Percentiles rank a stretch among this genome's conserved stretches.
Conservation (phyloP, 1,140 invertebrate species). For the Drepana arcuata region DNA sequence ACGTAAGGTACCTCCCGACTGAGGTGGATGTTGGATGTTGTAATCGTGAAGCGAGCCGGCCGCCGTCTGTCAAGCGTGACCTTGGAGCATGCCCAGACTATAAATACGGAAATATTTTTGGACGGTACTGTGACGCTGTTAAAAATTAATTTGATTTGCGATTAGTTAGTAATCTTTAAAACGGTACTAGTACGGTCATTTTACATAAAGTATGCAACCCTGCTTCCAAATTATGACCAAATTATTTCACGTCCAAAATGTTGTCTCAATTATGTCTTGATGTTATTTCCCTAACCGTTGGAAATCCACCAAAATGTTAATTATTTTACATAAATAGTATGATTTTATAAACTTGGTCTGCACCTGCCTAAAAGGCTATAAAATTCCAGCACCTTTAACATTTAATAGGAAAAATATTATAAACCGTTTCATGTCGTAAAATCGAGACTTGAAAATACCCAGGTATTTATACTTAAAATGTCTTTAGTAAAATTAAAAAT, state of each 20-base stretch:
- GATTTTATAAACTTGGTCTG: too few species aligned
- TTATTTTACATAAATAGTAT: too few species aligned
- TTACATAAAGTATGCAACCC: constrained; percentile 9
- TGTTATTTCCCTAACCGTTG: too few species aligned
- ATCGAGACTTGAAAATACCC: too few species aligned
- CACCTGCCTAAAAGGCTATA: too few species aligned
- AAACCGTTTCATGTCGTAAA: too few species aligned
- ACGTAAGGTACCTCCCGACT: constrained; percentile 41
- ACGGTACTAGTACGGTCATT: too few species aligned
- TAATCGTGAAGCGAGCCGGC: constrained; percentile 35
- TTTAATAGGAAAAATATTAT: too few species aligned
- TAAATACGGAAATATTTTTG: constrained; percentile 66
- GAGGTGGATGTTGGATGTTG: constrained; percentile 25
- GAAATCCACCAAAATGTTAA: too few species aligned
- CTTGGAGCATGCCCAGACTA: constrained; percentile 56
- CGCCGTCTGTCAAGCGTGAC: constrained; percentile 52
- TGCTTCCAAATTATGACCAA: constrained; percentile 7
- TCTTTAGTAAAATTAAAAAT: too few species aligned
- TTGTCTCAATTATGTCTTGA: constrained; percentile 16
- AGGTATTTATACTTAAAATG: too few species aligned
- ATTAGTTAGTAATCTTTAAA: constrained; percentile 8
- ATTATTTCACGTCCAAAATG: constrained; percentile 15
- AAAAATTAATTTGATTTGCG: constrained; percentile 25
- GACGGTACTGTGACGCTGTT: constrained; percentile 24
- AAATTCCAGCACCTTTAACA: too few species aligned